phyloP scores from a whole-genome alignment of 2,888 invertebrate species.

The Seira ritae region DNA sequence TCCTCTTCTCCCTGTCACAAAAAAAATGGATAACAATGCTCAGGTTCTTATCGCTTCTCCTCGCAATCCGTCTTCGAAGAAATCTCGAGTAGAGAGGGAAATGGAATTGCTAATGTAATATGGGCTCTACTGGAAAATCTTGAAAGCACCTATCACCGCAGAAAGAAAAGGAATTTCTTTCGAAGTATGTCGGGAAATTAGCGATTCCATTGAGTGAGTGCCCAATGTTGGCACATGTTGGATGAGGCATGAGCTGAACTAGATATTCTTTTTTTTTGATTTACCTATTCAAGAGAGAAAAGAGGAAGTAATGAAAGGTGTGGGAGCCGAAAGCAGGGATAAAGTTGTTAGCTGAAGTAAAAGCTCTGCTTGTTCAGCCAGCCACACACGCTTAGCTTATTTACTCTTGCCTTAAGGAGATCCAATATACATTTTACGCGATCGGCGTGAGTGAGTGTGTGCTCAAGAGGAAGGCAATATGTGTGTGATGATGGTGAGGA shows the following conservation, averaged over 20 bases:
- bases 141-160: constrained; percentile 34
- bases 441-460: not conserved
- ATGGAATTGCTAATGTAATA: constrained; percentile 40
- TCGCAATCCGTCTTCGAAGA: not conserved
- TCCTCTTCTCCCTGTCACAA: not conserved
- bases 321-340: constrained; percentile 2
- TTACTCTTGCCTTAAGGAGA: constrained; percentile 45
- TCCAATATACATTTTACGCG: constrained; percentile 24
- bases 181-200: constrained; percentile 13
- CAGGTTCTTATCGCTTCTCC: not conserved
- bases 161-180: not conserved
- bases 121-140: constrained; percentile 20
- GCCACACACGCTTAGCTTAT: constrained; percentile 45
- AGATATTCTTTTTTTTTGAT: constrained; percentile 39
- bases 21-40: constrained; percentile 7
- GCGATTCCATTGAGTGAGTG: constrained; percentile 38
- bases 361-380: constrained; percentile 31
- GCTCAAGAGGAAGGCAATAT: constrained; percentile 1
- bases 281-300: constrained; percentile 29
- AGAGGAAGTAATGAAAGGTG: constrained; percentile 8
- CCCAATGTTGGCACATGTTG: constrained; percentile 36
- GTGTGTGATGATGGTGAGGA: not conserved
- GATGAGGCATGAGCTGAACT: constrained; percentile 39
- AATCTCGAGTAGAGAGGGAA: not conserved
- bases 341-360: constrained; percentile 13